Evolutionary conservation across 2,113 vertebrate genomes (phyloP), one percentile per base, ranked within the genome.

Genomic region (Macquaria australasica): DNA sequence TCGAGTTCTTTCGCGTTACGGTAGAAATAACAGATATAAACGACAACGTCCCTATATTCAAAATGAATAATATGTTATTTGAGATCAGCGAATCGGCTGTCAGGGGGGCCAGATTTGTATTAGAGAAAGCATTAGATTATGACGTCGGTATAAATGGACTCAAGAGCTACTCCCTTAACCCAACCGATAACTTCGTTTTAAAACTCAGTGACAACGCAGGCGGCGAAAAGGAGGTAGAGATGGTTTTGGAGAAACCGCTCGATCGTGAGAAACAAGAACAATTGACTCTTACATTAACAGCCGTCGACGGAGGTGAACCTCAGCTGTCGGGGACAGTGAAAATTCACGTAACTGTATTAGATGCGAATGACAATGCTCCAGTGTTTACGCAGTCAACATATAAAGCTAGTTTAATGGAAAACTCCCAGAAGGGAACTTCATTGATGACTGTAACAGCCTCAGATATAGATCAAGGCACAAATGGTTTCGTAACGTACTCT

Each of bases 331-430:
- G 94, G 3, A 92, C 88, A 3, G 78, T 87, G 25, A 20, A 81
- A 10, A 87, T 95, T 39, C 45, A 37, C 8, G 77, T 98, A 25
- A 92, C 92, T 20, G 96, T 98, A 7, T 89, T 97, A 85, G 97
- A 98, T 51, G 84, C 0, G n/a, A 98, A 98, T 81, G 97, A 98
- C 71, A 98, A 98, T 0, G 96, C 96, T 0, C 97, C 97, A 1
- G 6, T 88, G 39, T 98, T 98, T 86, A 96, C 90, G 6, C 93
- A 96, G 70, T 62, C 89, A 0, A 37, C 56, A 1, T 97, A 96
- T 34, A 93, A 85, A 25, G 83, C 79, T 0, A 91, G 8, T 96
- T 6, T 80, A 16, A 62, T 7, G 0, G 96, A 97, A 73, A 94
- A 96, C 12, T 23, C 87, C 0, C 67, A 78, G 0, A 31, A 78